Evolutionary conservation across 2,797 vertebrate genomes (phyloP).

Genomic region (Coranthus polyacanthus): DNA sequence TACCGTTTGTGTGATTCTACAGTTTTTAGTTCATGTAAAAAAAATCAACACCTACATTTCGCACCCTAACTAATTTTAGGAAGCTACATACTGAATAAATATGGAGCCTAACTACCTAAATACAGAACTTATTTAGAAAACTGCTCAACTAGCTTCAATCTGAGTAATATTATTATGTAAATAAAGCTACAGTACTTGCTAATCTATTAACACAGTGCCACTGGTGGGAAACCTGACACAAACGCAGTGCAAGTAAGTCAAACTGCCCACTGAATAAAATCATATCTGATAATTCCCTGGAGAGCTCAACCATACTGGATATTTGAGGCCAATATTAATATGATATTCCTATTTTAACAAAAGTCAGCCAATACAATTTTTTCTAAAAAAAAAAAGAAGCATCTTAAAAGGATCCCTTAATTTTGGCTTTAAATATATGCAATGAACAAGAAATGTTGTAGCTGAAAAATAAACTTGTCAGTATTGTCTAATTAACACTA

Average conservation of each 20-base stretch:
- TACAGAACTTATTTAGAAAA: constrained; percentile 36
- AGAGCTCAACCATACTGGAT: neutral
- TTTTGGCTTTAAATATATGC: neutral
- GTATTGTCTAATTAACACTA: too few species aligned
- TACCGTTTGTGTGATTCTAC: neutral
- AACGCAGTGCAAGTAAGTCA: constrained; percentile 1
- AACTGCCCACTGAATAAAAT: neutral
- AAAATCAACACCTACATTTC: neutral
- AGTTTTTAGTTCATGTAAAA: constrained; percentile 24
- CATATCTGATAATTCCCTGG: neutral
- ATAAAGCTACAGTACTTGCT: constrained; percentile 19
- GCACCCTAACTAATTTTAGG: constrained; percentile 7
- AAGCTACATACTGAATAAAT: constrained; percentile 33
- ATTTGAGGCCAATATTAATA: constrained; percentile 1
- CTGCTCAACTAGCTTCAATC: constrained; percentile 22
- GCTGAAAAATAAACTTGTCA: too few species aligned
- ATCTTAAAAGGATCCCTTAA: constrained; percentile 14
- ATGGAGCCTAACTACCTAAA: constrained; percentile 2
- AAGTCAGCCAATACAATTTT: neutral
- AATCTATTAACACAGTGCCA: constrained; percentile 24
- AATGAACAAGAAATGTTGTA: too few species aligned
- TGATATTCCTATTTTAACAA: neutral
- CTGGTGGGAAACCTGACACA: constrained; percentile 6
- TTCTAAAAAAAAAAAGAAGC: neutral
- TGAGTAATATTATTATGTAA: constrained; percentile 21